Conservation (phyloP, 2,797 vertebrate species). For the Poecilia wingei region DNA sequence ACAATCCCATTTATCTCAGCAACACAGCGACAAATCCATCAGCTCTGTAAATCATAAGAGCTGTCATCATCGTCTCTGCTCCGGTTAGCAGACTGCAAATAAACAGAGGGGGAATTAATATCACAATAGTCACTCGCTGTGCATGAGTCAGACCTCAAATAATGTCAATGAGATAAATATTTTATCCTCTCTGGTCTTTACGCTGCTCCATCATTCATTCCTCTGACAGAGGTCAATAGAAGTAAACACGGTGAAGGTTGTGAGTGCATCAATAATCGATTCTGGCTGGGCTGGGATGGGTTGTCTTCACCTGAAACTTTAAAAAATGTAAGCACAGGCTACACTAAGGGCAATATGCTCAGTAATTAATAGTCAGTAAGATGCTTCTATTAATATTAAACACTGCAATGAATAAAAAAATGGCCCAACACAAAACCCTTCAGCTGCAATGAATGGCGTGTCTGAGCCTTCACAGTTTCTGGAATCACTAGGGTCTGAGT, state of each 20-base stretch:
- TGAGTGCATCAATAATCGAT: constrained; percentile 6
- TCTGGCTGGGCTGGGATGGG: background rate
- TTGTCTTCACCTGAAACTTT: background rate
- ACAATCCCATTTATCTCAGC: constrained; percentile 67
- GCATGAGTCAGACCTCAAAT: constrained; percentile 37
- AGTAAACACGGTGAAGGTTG: background rate
- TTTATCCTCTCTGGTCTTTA: constrained; percentile 46
- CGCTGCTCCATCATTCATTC: constrained; percentile 2
- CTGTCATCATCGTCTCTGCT: constrained; percentile 44
- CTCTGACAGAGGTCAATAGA: constrained; percentile 18
- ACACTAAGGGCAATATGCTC: background rate
- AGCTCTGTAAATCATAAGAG: constrained; percentile 66
- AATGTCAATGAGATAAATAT: constrained; percentile 43
- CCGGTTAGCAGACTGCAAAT: constrained; percentile 52
- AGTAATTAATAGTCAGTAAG: background rate
- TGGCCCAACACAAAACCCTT: background rate
- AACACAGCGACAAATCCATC: constrained; percentile 54
- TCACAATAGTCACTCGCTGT: constrained; percentile 50
- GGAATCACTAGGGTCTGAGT: background rate
- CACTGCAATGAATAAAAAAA: background rate
- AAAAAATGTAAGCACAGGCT: background rate
- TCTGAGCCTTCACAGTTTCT: background rate
- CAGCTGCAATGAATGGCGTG: background rate
- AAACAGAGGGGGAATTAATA: constrained; percentile 55
- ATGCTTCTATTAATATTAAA: background rate